Conservation (phyloP, 2,797 vertebrate genomes). For the Halcyon chelicuti region DNA sequence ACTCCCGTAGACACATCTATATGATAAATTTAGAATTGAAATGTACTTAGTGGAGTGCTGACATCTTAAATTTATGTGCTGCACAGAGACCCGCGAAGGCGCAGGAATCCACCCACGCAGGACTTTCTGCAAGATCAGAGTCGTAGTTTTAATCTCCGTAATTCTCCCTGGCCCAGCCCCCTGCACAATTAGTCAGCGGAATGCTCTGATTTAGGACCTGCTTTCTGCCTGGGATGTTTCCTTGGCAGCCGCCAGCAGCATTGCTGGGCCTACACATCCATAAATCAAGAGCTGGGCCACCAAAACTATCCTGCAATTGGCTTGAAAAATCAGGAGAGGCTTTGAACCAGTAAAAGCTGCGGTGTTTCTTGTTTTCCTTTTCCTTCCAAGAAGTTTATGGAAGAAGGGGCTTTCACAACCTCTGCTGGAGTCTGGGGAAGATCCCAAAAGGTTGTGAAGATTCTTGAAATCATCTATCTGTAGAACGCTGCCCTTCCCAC, state of each 20-base stretch:
- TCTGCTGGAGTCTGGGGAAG: not conserved
- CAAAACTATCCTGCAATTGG: not conserved
- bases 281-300: not conserved
- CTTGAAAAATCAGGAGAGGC: not conserved
- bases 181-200: not conserved
- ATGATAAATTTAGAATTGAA: constrained; percentile 23
- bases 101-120: not conserved
- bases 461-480: accelerated
- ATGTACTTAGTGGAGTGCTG: not conserved
- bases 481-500: accelerated
- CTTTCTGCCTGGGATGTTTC: not conserved
- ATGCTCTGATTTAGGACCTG: not conserved
- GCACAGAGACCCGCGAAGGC: not conserved
- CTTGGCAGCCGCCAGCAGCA: not conserved
- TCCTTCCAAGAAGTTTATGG: not conserved
- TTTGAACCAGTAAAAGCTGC: not conserved
- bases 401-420: not conserved
- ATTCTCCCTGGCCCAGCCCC: not conserved
- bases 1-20: constrained; percentile 4
- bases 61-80: not conserved
- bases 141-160: not conserved
- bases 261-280: not conserved
- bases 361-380: not conserved
- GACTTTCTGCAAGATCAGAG: not conserved
- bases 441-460: not conserved